Evolutionary conservation across 1,140 invertebrate species (phyloP).

Genomic region (Anagrus nilaparvatae): DNA sequence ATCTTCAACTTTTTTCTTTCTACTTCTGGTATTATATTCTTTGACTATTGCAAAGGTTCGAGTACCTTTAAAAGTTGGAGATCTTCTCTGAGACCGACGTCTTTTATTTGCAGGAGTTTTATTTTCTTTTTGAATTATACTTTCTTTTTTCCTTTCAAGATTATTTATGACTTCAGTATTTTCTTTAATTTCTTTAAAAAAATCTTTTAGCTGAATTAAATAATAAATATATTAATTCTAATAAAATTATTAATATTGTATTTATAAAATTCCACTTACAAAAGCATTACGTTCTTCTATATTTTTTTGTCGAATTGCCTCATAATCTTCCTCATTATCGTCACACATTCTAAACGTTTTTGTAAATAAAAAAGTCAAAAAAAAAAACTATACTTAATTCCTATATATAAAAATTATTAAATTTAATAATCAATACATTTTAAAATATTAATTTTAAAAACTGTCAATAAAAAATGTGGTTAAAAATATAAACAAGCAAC

Average conservation of each 20-base stretch:
- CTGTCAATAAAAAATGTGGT: too few species aligned
- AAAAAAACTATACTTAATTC: too few species aligned
- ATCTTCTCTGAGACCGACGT: slow-evolving; percentile 10
- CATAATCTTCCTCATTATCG: slow-evolving; percentile 19
- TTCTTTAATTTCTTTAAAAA: slow-evolving; percentile 23
- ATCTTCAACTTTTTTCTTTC: slow-evolving; percentile 3
- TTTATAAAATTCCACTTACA: slow-evolving; percentile 21
- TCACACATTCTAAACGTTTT: slow-evolving; percentile 11
- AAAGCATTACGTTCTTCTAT: slow-evolving; percentile 23
- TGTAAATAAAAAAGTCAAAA: too few species aligned
- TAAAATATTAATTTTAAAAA: too few species aligned
- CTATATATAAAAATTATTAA: too few species aligned
- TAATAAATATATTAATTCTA: not conserved
- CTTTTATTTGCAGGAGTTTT: slow-evolving; percentile 13
- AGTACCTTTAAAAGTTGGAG: not conserved
- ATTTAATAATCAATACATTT: too few species aligned
- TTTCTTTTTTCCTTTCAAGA: not conserved
- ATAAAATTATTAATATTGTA: not conserved
- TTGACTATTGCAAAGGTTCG: too few species aligned
- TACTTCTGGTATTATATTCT: slow-evolving; percentile 26
- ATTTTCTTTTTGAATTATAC: slow-evolving; percentile 8
- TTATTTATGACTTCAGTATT: slow-evolving; percentile 15
- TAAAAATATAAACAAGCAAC: too few species aligned
- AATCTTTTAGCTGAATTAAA: slow-evolving; percentile 21
- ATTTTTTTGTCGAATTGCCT: slow-evolving; percentile 19